Conservation (phyloP, 2,888 invertebrate species). For the Drosophila recens region DNA sequence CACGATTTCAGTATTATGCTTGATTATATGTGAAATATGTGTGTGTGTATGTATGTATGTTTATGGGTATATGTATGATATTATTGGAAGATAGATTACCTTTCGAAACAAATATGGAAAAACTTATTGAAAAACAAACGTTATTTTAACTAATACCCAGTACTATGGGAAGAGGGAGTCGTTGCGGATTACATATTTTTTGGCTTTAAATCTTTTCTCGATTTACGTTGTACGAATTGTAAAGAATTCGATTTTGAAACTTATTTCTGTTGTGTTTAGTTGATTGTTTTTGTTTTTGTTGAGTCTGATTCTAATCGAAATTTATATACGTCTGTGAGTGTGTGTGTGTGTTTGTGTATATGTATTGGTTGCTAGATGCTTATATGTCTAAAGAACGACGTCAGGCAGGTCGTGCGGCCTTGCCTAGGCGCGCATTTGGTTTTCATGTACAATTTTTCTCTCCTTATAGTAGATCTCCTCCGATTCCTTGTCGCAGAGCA, state of each 20-base stretch:
- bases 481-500: conserved; percentile 98
- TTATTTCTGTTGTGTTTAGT: conserved; percentile 48
- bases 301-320: conserved; percentile 71
- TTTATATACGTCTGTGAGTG: conserved; percentile 66
- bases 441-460: conserved; percentile 91
- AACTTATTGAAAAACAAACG: conserved; percentile 38
- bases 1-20: conserved; percentile 51
- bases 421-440: conserved; percentile 86
- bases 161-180: conserved; percentile 36
- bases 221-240: conserved; percentile 49
- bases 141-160: conserved; percentile 41
- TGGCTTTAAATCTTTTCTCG: conserved; percentile 50
- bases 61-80: conserved; percentile 24
- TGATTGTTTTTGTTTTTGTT: conserved; percentile 40
- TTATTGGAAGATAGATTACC: conserved; percentile 45
- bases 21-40: conserved; percentile 41
- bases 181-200: conserved; percentile 27
- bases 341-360: conserved; percentile 46
- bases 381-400: conserved; percentile 85
- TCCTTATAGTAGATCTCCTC: conserved; percentile 99
- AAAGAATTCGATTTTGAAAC: conserved; percentile 60
- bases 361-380: conserved; percentile 77
- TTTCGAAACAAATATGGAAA: conserved; percentile 34
- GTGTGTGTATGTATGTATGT: conserved; percentile 10
- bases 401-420: conserved; percentile 86